phyloP scores from a whole-genome alignment of 2,797 vertebrate genomes.

The Acanthornis magna region DNA sequence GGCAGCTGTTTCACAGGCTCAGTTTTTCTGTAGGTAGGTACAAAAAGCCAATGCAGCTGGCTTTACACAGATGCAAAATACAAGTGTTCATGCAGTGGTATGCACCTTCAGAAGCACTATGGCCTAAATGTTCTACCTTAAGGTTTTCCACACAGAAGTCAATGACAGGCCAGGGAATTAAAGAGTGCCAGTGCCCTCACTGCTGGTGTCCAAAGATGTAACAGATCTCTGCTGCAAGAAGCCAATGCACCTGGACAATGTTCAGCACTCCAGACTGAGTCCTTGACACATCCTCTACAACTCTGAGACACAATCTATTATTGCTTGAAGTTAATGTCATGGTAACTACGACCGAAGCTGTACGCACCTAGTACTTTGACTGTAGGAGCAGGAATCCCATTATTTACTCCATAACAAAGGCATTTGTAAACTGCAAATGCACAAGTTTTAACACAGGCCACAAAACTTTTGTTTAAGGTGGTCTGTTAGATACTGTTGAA shows the following conservation, averaged over 20 bases:
- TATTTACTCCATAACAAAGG: neutral
- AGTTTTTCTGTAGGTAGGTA: neutral
- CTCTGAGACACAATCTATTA: neutral
- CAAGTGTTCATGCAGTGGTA: neutral
- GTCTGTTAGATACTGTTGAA: neutral
- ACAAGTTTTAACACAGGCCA: neutral
- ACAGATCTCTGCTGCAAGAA: neutral
- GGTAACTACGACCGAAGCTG: accelerated
- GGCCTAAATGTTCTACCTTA: neutral
- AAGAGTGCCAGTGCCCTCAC: neutral
- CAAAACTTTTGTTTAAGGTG: neutral
- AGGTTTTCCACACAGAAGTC: accelerated
- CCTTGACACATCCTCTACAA: neutral
- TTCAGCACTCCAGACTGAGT: neutral
- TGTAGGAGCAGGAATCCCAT: neutral
- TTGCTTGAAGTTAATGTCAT: neutral
- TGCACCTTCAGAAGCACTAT: neutral
- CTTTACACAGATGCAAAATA: neutral
- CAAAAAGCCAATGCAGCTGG: neutral
- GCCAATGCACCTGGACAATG: neutral
- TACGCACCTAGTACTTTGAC: neutral
- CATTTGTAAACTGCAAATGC: neutral
- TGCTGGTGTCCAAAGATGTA: neutral
- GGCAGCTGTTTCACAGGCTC: neutral
- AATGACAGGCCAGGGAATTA: neutral